Evolutionary conservation across 2,888 invertebrate genomes (phyloP).

Genomic region (Gasteruption jaculator): DNA sequence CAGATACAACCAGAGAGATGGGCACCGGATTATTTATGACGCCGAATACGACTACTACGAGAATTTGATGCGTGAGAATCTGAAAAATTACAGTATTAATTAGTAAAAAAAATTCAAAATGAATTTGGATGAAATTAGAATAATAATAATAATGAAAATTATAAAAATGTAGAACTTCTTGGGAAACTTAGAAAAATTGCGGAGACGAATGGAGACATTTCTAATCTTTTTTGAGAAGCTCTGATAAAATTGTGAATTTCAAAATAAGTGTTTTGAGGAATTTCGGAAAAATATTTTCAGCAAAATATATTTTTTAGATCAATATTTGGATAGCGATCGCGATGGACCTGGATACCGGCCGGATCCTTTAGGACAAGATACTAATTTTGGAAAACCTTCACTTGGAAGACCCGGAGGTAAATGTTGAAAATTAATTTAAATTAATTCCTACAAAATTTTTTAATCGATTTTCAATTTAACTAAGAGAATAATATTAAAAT

Average conservation of each 20-base stretch:
- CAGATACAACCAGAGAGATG: conserved; percentile 81
- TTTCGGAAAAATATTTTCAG: not conserved
- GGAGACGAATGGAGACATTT: no score
- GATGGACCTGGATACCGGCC: conserved; percentile 48
- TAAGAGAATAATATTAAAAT: not conserved
- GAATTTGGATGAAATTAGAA: no score
- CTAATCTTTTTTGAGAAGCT: no score
- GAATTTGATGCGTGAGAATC: conserved; percentile 89
- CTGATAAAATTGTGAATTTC: no score
- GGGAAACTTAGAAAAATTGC: no score
- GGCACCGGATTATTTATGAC: conserved; percentile 84
- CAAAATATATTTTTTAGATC: conserved; percentile 36
- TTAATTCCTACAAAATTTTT: not conserved
- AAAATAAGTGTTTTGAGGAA: no score
- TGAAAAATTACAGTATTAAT: no score
- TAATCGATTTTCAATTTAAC: not conserved
- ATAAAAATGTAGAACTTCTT: no score
- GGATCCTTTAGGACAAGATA: conserved; percentile 53
- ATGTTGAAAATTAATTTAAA: conserved; percentile 17
- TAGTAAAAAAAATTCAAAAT: no score
- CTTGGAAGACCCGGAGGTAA: conserved; percentile 48
- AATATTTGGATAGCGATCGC: conserved; percentile 48
- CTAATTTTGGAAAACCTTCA: conserved; percentile 51
- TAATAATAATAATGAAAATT: no score
- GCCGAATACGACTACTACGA: conserved; percentile 92